Evolutionary conservation across 2,113 vertebrate species (phyloP).

Genomic region (Myrmecobius fasciatus): DNA sequence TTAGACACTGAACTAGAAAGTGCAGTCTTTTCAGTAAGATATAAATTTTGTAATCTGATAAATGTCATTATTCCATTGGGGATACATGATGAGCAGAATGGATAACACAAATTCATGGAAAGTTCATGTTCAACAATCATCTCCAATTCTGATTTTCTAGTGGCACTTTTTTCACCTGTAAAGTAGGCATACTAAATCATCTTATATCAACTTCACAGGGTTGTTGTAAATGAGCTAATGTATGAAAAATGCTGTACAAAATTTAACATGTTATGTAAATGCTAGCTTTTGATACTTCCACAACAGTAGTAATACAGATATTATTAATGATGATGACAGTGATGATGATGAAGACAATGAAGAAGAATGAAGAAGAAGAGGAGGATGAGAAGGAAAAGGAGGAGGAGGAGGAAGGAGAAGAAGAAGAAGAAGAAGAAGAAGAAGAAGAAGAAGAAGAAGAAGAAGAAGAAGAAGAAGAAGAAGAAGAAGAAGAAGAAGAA

Average conservation of each 20-base stretch:
- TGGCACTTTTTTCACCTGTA: background rate
- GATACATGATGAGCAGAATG: background rate
- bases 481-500: too few species aligned
- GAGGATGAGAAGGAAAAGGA: too few species aligned
- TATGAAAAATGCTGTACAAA: background rate
- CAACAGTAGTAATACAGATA: background rate
- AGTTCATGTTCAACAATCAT: background rate
- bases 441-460: accelerated
- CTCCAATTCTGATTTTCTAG: background rate
- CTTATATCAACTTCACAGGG: background rate
- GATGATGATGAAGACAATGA: too few species aligned
- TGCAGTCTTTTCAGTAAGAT: background rate
- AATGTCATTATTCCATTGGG: background rate
- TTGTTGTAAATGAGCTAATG: background rate
- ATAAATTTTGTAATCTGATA: background rate
- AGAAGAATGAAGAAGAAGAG: too few species aligned
- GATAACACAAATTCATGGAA: background rate
- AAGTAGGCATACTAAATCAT: background rate
- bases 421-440: accelerated
- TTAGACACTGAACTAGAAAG: background rate
- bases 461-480: too few species aligned
- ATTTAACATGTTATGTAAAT: background rate
- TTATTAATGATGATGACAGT: background rate
- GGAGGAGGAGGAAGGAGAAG: too few species aligned
- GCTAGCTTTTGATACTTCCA: background rate